A percentile compares a stretch with the other conserved stretches of the same genome.
These are phyloP conservation scores for Coracopsis vasa DNA, from an alignment of 2,113 vertebrate genomes.

Conservation along the genomic window DNA sequence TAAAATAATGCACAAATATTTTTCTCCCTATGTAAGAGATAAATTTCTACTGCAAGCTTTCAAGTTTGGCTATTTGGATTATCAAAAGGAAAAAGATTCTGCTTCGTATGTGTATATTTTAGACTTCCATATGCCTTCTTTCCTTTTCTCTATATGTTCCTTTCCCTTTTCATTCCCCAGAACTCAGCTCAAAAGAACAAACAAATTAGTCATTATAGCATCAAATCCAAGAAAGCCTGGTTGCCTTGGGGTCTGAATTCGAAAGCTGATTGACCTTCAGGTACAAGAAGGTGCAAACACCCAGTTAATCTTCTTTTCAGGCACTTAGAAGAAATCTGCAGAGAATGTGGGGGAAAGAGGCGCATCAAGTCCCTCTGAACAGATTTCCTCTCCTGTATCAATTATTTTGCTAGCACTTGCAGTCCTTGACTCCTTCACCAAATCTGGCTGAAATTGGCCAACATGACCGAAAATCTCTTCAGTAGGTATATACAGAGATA, in stretches of 20 bases:
- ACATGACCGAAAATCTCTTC: neutral
- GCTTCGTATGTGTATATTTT: neutral
- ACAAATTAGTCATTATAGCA: neutral
- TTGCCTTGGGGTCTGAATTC: neutral
- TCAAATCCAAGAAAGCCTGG: neutral
- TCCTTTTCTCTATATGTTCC: neutral
- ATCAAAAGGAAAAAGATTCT: neutral
- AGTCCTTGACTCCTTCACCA: neutral
- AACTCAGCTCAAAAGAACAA: neutral
- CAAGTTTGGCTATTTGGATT: neutral
- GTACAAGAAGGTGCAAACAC: neutral
- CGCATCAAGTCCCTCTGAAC: neutral
- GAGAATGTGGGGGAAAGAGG: neutral
- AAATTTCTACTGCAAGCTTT: neutral
- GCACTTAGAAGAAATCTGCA: neutral
- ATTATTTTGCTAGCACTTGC: neutral
- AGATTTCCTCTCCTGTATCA: neutral
- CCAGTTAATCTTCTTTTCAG: neutral
- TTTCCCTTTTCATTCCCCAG: neutral
- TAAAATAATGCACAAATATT: neutral
- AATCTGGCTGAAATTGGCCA: neutral
- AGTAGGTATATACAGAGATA: neutral
- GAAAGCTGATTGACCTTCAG: neutral
- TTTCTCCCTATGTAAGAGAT: neutral
- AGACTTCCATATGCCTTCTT: neutral